Evolutionary conservation across 2,888 invertebrate genomes (phyloP).

Genomic region (Pinctada fucata): DNA sequence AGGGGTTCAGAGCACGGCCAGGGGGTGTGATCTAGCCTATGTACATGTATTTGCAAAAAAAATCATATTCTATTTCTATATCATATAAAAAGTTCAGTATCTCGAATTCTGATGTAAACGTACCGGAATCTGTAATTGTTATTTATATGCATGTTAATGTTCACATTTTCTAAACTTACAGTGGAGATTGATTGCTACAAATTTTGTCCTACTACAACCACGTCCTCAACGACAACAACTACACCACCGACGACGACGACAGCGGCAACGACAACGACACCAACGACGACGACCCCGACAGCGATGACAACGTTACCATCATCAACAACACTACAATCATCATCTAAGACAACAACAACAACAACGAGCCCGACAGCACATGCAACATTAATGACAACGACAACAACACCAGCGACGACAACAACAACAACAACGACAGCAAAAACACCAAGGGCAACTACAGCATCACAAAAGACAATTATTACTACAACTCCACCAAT

Average conservation of each 20-base stretch:
- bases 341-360: background rate
- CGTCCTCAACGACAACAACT: background rate
- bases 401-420: background rate
- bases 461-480: background rate
- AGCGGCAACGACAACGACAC: background rate
- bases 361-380: background rate
- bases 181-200: background rate
- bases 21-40: too few relatives aligned
- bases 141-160: too few relatives aligned
- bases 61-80: too few relatives aligned
- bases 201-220: background rate
- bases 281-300: background rate
- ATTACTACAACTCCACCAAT: background rate
- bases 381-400: background rate
- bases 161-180: too few relatives aligned
- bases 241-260: background rate
- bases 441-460: background rate
- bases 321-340: background rate
- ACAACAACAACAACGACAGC: background rate
- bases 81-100: too few relatives aligned
- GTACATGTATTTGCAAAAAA: too few relatives aligned
- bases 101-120: too few relatives aligned
- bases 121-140: too few relatives aligned
- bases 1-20: too few relatives aligned
- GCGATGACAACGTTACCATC: background rate